Evolutionary conservation across 2,888 invertebrate species (phyloP), one percentile per base, ranked within the genome.

Genomic region (Lithosia quadra): DNA sequence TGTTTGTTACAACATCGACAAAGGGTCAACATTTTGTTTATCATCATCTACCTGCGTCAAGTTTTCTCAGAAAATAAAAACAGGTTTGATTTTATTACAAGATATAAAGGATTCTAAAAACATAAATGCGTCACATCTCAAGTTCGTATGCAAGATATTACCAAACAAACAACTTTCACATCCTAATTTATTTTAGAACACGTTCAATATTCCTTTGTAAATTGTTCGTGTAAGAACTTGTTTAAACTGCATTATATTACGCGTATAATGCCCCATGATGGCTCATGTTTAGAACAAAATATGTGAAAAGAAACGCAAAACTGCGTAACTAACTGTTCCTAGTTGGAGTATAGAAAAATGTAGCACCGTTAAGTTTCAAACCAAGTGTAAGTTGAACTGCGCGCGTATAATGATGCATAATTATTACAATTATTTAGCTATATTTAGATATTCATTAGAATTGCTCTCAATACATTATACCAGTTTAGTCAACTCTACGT

Each of bases 161-260:
- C 49, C 8, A 49, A 43, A 9, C 49, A 49, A 49, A 49, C 49
- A 49, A 49, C 49, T 49, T 49, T 49, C 49, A 49, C 49, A n/a
- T 49, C 49, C n/a, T 49, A 49, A 49, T 49, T 49, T n/a, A 49
- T n/a, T 49, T 49, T 49, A n/a, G 49, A 49, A 49, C 49, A 49
- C 49, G n/a, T 43, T 43, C 18, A 15, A 43, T 43, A 5, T 18
- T 43, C 43, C 49, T 49, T 49, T 49, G 49, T 49, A 49, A 10
- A 49, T 18, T 49, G 49, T 49, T 18, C 18, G 9, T 49, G 49
- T 49, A 49, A 49, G 8, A 49, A 49, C n/a, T 18, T 3, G 18
- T 49, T 49, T 49, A n/a, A 49, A 49, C n/a, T 43, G 43, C 18
- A 43, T 43, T 18, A 43, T 43, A 43, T 18, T 49, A 49, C 49